Evolutionary conservation across 2,113 vertebrate genomes (phyloP).

Genomic region (human (Homo sapiens)): GRCh38 chr1:87890501-87891000

Average conservation of each 20-base stretch:
- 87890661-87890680: neutral
- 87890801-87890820: neutral
- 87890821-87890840: neutral
- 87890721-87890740: neutral
- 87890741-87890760: neutral
- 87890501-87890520: neutral
- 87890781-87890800: neutral
- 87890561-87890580: neutral
- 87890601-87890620: slow-evolving; percentile 19
- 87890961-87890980: no score
- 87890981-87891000: no score
- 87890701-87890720: neutral
- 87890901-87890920: no score
- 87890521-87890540: neutral
- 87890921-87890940: no score
- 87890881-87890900: neutral
- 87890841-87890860: neutral
- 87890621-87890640: neutral
- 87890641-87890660: neutral
- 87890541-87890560: neutral
- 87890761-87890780: neutral
- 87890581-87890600: neutral
- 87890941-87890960: no score
- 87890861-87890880: neutral
- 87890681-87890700: neutral